Base-by-base conservation (phyloP, 2,797 vertebrate genomes). In the Danio albolineatus region DNA sequence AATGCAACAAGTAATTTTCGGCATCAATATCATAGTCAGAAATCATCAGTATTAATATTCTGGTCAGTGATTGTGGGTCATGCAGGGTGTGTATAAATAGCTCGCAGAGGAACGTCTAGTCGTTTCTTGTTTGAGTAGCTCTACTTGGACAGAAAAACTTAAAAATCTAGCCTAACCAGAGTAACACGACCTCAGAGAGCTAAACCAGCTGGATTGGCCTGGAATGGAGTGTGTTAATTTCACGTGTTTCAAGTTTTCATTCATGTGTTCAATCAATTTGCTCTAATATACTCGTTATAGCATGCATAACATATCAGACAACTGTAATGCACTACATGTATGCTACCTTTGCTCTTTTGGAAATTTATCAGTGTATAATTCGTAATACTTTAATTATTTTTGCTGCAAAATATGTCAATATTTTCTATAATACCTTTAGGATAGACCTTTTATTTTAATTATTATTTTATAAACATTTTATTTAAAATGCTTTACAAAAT, bases 81-180 rank as follows among this genome's bases (percentile, higher is more conserved):
- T 51, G 10, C 49, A 54, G 73, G 49, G 61, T 76, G 74, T 76
- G 61, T 66, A 46, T 56, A 36, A 65, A 56, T n/a, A 66, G 61
- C 61, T 62, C 56, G 39, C 49, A 76, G 51, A 46, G 39, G 46
- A 76, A 66, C 10, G 19, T 56, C 74, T 76, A 56, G 62, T 57
- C 39, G 2, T n/a, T 44, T 57, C 61, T 46, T 66, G 51, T 76
- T 57, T 16, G 4, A 76, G 49, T 44, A 56, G 66, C 6, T 53
- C 17, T 7, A 28, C 17, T n/a, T 66, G 10, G 41, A 44, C 66
- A 28, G 41, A 38, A 43, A 76, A 54, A 65, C 39, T 6, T 17
- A 86, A 86, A 87, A 88, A 89, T 89, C 80, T 83, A 13, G 81
- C 85, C 79, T 14, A 56, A 89, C 87, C 84, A 79, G 90, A 85